phyloP scores from a whole-genome alignment of 2,797 vertebrate genomes.

The Notamacropus eugenii region DNA sequence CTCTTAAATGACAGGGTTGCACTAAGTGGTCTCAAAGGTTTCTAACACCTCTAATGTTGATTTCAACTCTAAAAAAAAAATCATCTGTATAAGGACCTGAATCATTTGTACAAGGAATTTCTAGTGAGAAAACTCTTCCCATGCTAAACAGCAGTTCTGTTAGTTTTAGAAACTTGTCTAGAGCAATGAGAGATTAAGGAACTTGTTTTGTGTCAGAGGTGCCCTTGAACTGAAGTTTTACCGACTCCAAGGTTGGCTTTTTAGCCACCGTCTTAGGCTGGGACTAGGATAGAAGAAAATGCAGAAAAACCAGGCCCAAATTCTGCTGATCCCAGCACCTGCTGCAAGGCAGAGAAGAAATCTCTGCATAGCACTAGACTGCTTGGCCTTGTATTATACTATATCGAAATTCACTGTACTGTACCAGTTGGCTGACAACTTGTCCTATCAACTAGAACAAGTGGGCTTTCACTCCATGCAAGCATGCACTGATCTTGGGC shows the following conservation, averaged over 20 bases:
- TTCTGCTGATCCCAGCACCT: not conserved
- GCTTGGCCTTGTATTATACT: not conserved
- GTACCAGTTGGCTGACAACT: not conserved
- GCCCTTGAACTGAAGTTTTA: not conserved
- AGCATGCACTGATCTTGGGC: not conserved
- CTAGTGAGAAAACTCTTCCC: not conserved
- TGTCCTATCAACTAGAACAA: not conserved
- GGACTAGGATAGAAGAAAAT: not conserved
- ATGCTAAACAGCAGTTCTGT: not conserved
- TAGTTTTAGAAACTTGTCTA: not conserved
- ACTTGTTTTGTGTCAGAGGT: not conserved
- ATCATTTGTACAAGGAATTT: not conserved
- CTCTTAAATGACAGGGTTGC: not conserved
- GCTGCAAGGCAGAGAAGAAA: not conserved
- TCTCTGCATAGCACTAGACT: not conserved
- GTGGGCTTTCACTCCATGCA: not conserved
- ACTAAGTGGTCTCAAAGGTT: not conserved
- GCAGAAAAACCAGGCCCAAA: not conserved
- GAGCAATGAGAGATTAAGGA: not conserved
- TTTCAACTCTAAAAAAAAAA: not conserved
- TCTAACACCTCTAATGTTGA: not conserved
- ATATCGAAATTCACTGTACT: not conserved
- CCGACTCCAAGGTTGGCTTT: not conserved
- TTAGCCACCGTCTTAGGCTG: not conserved
- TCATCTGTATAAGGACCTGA: not conserved